Percentiles rank a stretch among this genome's conserved stretches.
These are phyloP conservation scores for Merops nubicus DNA, from an alignment of 2,113 vertebrate species.

Conservation along the genomic window DNA sequence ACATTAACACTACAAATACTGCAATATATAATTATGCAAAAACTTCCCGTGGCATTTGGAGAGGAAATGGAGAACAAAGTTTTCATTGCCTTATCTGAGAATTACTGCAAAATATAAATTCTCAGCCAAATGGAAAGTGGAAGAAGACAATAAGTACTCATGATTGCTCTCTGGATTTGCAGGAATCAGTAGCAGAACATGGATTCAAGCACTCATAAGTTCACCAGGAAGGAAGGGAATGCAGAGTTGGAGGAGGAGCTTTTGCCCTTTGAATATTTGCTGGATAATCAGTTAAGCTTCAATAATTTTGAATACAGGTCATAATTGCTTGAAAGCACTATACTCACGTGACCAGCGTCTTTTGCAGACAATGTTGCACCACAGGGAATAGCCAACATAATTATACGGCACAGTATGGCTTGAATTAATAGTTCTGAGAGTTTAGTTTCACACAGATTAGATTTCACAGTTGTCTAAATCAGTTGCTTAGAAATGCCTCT, in stretches of 20 bases:
- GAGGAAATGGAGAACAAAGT: not conserved
- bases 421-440: not conserved
- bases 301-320: not conserved
- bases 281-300: conserved; percentile 38
- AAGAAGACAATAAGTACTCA: not conserved
- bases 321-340: not conserved
- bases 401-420: not conserved
- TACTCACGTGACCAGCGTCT: not conserved
- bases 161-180: not conserved
- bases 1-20: not conserved
- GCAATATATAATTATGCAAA: not conserved
- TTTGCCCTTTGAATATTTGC: not conserved
- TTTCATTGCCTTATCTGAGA: not conserved
- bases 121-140: not conserved
- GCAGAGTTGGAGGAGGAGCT: not conserved
- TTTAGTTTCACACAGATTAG: not conserved
- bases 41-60: not conserved
- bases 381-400: not conserved
- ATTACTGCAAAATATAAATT: not conserved
- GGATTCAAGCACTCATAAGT: not conserved
- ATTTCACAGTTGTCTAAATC: not conserved
- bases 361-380: not conserved
- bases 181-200: not conserved
- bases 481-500: not conserved
- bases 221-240: not conserved